Evolutionary conservation across 2,888 invertebrate genomes (phyloP), one percentile per base, ranked within the genome.

Genomic region (Chesias legatella): DNA sequence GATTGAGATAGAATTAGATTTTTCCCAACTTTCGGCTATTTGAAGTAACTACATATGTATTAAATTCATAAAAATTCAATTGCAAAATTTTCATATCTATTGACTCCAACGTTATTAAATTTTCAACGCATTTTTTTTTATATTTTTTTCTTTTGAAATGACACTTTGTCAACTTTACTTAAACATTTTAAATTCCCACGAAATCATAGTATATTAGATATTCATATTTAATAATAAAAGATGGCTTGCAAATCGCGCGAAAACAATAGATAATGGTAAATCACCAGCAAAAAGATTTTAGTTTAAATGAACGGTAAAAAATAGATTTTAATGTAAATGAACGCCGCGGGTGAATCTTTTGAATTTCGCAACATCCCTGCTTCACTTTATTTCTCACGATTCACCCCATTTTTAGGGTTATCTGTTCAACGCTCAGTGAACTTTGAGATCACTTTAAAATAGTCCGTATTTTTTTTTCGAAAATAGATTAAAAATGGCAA

Each of bases 401-500:
- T 75, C 82, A 79, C 83, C 84, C 84, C 72, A 82, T 74, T 77
- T 81, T 79, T 79, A 76, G 79, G 79, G 79, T 82, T 82, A 81
- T 84, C 79, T 75, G 54, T 75, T 42, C 67, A 63, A 66, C 68
- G 67, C 68, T 45, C 57, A 51, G 56, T 61, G 72, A 69, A 52
- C 63, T 66, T 69, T 60, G 73, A 75, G 79, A 83, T 83, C 79
- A 76, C 77, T 83, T 79, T 60, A 65, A 74, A 74, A 75, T 80
- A 67, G 79, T 75, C 63, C 68, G 63, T 79, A 70, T 70, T 74
- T 73, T 58, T 64, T 59, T 53, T 38, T 52, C 56, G 60, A 60
- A 63, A 56, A 27, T 17, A 5, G 27, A 33, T 58, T 43, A 66
- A 72, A 76, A 75, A 61, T 51, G 53, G 51, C 53, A 61, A 73